Conservation (phyloP, 2,888 invertebrate species). For the Diabrotica balteata region DNA sequence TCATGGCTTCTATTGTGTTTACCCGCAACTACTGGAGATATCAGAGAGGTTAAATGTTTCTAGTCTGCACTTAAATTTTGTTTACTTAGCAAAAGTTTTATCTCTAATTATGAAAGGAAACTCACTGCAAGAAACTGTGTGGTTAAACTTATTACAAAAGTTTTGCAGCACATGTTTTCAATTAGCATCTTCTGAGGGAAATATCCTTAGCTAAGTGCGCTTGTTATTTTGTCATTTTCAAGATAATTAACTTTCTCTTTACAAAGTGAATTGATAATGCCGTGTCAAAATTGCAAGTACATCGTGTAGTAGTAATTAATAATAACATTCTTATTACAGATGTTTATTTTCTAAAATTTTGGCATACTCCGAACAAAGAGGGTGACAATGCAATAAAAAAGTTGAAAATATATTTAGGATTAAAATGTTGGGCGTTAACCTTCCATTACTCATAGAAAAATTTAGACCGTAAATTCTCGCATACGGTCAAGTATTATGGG, state of each 20-base stretch:
- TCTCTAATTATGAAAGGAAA: background rate
- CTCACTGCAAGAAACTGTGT: background rate
- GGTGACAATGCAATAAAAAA: too few relatives aligned
- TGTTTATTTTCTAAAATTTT: too few relatives aligned
- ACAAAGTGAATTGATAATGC: conserved; percentile 3
- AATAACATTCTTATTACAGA: too few relatives aligned
- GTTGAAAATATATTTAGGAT: too few relatives aligned
- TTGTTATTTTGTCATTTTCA: conserved; percentile 3
- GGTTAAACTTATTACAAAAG: background rate
- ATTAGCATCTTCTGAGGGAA: background rate
- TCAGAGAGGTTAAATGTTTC: too few relatives aligned
- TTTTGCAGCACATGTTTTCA: conserved; percentile 12
- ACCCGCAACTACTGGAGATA: too few relatives aligned
- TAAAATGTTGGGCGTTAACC: too few relatives aligned
- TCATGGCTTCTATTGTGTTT: background rate
- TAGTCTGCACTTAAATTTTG: background rate
- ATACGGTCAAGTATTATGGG: too few relatives aligned
- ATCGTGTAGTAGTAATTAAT: background rate
- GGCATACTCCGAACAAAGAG: too few relatives aligned
- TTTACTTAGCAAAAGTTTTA: background rate
- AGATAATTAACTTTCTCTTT: background rate
- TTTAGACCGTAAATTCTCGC: too few relatives aligned
- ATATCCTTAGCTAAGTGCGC: background rate
- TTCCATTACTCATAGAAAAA: too few relatives aligned
- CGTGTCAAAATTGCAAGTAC: background rate